Evolutionary conservation across 2,888 invertebrate genomes (phyloP).

Genomic region (Cacoxenus indagator): DNA sequence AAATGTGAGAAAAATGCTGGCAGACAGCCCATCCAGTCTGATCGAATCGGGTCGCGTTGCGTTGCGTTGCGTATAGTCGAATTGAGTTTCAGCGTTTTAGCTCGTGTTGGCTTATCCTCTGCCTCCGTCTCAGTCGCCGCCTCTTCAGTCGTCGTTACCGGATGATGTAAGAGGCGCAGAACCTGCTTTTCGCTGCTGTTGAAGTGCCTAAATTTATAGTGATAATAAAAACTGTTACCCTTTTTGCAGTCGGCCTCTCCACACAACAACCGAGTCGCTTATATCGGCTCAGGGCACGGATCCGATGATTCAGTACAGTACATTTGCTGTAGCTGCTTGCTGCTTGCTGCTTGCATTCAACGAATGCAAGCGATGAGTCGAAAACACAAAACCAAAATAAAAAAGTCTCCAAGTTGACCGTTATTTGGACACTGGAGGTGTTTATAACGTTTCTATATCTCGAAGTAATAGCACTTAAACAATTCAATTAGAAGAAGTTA

Average conservation of each 20-base stretch:
- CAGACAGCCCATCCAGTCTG: conserved; percentile 25
- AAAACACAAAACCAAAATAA: background rate
- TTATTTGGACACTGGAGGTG: too few relatives aligned
- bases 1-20: conserved; percentile 65
- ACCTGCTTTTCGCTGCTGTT: conserved; percentile 50
- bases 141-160: background rate
- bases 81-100: conserved; percentile 47
- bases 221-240: conserved; percentile 64
- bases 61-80: too few relatives aligned
- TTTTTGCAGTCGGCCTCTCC: conserved; percentile 52
- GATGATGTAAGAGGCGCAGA: conserved; percentile 32
- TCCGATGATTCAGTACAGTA: too few relatives aligned
- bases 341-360: background rate
- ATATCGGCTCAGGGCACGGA: too few relatives aligned
- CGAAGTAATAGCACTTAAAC: too few relatives aligned
- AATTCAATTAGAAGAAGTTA: too few relatives aligned
- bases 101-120: conserved; percentile 59
- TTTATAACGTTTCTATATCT: too few relatives aligned
- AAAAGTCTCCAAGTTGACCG: too few relatives aligned
- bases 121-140: background rate
- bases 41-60: background rate
- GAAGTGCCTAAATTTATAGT: conserved; percentile 60
- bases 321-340: too few relatives aligned
- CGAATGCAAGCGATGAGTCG: background rate
- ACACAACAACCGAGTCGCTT: conserved; percentile 56